Conservation (phyloP, 2,888 invertebrate species). For the Pachymerium ferrugineum region DNA sequence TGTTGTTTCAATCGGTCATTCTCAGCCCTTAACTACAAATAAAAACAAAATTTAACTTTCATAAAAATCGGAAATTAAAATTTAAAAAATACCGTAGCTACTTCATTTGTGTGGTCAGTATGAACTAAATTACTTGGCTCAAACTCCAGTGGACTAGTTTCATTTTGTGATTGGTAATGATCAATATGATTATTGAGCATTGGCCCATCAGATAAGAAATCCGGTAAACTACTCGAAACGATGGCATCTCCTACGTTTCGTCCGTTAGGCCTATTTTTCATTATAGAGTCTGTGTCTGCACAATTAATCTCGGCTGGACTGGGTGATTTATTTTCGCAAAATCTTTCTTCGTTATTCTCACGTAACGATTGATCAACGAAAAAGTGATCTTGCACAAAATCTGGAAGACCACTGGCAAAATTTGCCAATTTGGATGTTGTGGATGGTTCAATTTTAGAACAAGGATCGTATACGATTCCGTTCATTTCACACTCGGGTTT, state of each 20-base stretch:
- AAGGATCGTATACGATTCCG: background rate
- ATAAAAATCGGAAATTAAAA: background rate
- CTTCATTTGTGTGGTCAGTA: background rate
- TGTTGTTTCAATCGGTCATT: constrained; percentile 1
- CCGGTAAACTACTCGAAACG: constrained; percentile 42
- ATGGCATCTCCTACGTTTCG: background rate
- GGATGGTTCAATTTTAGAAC: background rate
- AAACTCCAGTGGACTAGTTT: background rate
- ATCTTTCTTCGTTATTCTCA: no score
- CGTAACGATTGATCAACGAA: constrained; percentile 23
- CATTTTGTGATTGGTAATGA: background rate
- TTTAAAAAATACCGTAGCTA: background rate
- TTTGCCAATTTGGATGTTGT: constrained; percentile 37
- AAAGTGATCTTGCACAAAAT: constrained; percentile 46
- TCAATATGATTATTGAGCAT: constrained; percentile 36
- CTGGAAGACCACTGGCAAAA: constrained; percentile 45
- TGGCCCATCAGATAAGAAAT: constrained; percentile 43
- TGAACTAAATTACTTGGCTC: background rate
- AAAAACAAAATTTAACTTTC: background rate
- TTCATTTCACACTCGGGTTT: constrained; percentile 1
- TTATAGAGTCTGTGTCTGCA: no score
- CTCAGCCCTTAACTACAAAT: background rate
- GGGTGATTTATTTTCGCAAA: no score
- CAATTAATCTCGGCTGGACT: no score
- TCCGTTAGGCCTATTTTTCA: no score